Conservation (phyloP, 2,888 invertebrate genomes). For the Dicranocentrus wangi region DNA sequence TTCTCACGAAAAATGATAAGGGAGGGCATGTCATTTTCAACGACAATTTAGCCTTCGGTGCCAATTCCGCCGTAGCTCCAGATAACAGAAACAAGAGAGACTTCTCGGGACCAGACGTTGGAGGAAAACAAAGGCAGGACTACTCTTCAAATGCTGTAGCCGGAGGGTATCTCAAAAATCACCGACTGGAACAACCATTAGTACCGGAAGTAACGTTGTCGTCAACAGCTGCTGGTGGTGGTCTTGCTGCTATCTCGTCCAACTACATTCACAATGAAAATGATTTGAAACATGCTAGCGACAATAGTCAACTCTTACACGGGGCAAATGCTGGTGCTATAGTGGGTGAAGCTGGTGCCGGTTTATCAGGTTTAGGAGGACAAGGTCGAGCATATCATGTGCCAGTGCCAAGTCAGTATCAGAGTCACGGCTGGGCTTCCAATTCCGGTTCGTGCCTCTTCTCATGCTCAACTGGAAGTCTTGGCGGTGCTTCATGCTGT, state of each 20-base stretch:
- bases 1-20: slow-evolving; percentile 39
- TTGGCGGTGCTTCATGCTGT: slow-evolving; percentile 39
- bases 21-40: slow-evolving; percentile 58
- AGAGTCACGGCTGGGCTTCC: slow-evolving; percentile 47
- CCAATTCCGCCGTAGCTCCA: slow-evolving; percentile 3
- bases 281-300: slow-evolving; percentile 29
- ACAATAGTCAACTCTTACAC: slow-evolving; percentile 13
- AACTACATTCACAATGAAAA: neutral
- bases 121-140: slow-evolving; percentile 1
- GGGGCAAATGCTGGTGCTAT: neutral
- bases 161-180: slow-evolving; percentile 56
- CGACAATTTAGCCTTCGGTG: slow-evolving; percentile 49
- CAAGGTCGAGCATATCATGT: slow-evolving; percentile 4
- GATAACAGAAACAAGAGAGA: slow-evolving; percentile 35
- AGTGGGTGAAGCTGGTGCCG: slow-evolving; percentile 24
- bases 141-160: slow-evolving; percentile 29
- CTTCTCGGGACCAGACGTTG: neutral
- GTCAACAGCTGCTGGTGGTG: slow-evolving; percentile 27
- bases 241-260: neutral
- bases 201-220: slow-evolving; percentile 27
- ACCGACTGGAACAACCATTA: slow-evolving; percentile 50
- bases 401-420: neutral
- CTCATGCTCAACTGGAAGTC: slow-evolving; percentile 40
- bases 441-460: slow-evolving; percentile 55
- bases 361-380: too few relatives aligned